Evolutionary conservation across 2,113 vertebrate genomes (phyloP), one percentile per base, ranked within the genome.

Genomic region (Oryzias curvinotus): DNA sequence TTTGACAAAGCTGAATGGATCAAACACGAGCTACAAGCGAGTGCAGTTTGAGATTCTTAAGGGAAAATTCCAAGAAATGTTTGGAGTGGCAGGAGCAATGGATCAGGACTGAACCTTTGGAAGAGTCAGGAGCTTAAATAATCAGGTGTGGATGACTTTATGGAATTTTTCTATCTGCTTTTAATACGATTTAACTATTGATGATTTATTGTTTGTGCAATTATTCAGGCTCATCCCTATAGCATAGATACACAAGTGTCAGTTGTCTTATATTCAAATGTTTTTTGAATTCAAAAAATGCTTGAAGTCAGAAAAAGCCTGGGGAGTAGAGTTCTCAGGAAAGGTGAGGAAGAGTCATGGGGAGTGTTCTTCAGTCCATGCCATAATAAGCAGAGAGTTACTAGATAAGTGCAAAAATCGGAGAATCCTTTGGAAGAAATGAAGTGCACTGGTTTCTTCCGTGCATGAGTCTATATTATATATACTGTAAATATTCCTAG

Each of bases 361-460:
- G 42, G 50, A 74, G 36, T 10, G 8, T 2, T 36, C 36, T 36
- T 36, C 17, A 4, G 51, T 2, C 8, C 7, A 69, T 63, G 68
- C 50, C 53, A 50, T 62, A 47, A 68, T 41, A 50, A 70, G 65
- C 69, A 52, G 52, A 61, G 42, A 48, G 58, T 8, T 71, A 59
- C 71, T 45, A 52, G 69, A 70, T 66, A 61, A 76, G 53, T 69
- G 65, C 41, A 44, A 48, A 48, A 65, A 58, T 73, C 68, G 58
- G 23, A 70, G 49, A 70, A 65, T 50, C 56, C 44, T 54, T 58
- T 65, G 73, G 85, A 50, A 18, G 30, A 41, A 82, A 25, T 1
- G 65, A 62, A 5, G 6, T 28, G 26, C 26, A 28, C 26, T 28
- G 6, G 26, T 28, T 28, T 28, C 26, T 28, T 28, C 5, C 36